These are phyloP conservation scores for Homarus gammarus DNA, from an alignment of 2,888 invertebrate species.

Conservation along the genomic window DNA sequence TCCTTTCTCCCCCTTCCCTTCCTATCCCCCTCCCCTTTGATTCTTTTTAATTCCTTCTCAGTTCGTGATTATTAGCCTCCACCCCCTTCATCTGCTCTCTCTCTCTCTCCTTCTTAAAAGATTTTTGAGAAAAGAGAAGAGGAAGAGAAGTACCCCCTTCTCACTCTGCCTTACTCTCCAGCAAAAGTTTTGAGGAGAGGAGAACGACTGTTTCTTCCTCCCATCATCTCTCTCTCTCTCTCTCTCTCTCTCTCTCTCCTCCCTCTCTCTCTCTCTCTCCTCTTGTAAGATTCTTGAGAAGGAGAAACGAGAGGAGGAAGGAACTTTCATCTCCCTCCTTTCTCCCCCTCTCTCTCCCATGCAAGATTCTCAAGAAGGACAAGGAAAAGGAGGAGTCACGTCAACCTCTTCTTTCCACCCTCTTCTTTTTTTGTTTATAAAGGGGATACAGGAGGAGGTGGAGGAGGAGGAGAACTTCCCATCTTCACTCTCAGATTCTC, in stretches of 20 bases:
- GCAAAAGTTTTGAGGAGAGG: too few species aligned
- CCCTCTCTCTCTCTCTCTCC: background rate
- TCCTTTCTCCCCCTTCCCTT: background rate
- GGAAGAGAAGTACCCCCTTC: background rate
- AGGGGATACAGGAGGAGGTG: too few species aligned
- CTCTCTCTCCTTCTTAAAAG: background rate
- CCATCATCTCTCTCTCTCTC: background rate
- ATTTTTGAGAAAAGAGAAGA: background rate
- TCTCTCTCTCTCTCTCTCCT: constrained; percentile 20
- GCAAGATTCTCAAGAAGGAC: too few species aligned
- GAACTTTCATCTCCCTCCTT: background rate
- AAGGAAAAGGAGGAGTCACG: too few species aligned
- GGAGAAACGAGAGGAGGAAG: too few species aligned
- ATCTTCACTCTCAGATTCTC: background rate
- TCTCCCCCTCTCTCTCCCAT: background rate
- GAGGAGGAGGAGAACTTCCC: too few species aligned
- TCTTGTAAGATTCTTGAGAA: too few species aligned
- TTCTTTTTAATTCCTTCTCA: background rate
- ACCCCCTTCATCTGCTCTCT: background rate
- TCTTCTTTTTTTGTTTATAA: too few species aligned
- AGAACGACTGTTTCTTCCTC: too few species aligned
- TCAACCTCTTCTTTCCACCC: background rate
- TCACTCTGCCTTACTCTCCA: background rate
- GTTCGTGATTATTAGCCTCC: too few species aligned
- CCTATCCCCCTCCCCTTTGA: too few species aligned